Evolutionary conservation across 2,797 vertebrate species (phyloP), one percentile per base, ranked within the genome.

Genomic region (Pterois miles): DNA sequence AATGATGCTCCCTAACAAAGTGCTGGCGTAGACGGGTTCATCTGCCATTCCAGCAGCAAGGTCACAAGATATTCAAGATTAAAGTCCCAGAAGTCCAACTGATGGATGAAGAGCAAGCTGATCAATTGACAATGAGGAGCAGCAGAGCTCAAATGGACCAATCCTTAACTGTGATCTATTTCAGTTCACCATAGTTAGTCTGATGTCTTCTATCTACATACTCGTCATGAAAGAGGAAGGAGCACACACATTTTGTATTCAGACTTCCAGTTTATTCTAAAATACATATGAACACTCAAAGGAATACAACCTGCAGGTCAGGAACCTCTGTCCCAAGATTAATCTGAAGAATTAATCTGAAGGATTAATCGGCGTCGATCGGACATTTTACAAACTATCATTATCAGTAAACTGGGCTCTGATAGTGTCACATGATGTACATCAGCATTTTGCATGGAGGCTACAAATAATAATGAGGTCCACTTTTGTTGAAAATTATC

Each of bases 21-120:
- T 53, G 31, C 25, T 57, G 7, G 5, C 25, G 6, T 40, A 9
- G 23, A 38, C 23, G 11, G 25, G 33, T 56, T 75, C 27, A 31
- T 79, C 63, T 78, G 59, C 18, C 5, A 36, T 74, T 74, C 62
- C 64, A 78, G 27, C 40, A 59, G 65, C 52, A 34, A 34, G 52
- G 22, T 66, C 64, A 67, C 46, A 70, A 46, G 10, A 54, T 56
- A 75, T 48, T 46, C 63, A 80, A 56, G 71, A 82, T 71, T 59
- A 34, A 82, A 69, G 54, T n/a, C 57, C 69, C 63, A 65, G 58
- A 33, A 4, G 53, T 53, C 38, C 66, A 57, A 43, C n/a, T n/a
- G n/a, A 25, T 62, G 29, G 23, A 6, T 36, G 25, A 53, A 36
- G 31, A 33, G 23, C 29, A 12, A 58, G 31, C 48, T 62, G 60